These are phyloP conservation scores for Eidolon helvum DNA, from an alignment of 2,113 vertebrate species.

Conservation along the genomic window DNA sequence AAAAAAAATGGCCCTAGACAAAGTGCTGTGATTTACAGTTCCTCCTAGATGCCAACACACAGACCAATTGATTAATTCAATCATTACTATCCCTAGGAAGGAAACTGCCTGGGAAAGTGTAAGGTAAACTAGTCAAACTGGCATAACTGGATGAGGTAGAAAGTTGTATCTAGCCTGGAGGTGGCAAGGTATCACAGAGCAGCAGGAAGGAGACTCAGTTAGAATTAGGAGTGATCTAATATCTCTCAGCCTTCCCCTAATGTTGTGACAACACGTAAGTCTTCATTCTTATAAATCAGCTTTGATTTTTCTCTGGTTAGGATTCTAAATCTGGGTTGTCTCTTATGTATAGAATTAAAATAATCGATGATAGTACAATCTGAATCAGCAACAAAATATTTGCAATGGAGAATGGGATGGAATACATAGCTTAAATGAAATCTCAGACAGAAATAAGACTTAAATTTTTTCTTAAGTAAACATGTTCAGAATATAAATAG, in stretches of 20 bases:
- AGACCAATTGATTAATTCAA: background rate
- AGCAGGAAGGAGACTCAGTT: background rate
- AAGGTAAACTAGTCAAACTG: background rate
- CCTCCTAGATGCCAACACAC: background rate
- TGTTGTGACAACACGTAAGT: background rate
- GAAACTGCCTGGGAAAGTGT: background rate
- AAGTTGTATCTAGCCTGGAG: background rate
- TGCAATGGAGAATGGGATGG: background rate
- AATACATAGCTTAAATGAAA: constrained; percentile 8
- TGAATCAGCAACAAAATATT: background rate
- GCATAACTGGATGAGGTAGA: background rate
- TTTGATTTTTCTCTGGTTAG: constrained; percentile 1
- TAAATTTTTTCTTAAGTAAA: constrained; percentile 7
- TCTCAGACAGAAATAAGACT: background rate
- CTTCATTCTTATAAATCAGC: background rate
- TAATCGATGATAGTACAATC: constrained; percentile 25
- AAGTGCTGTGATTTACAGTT: background rate
- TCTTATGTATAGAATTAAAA: background rate
- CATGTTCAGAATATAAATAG: background rate
- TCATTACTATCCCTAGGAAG: background rate
- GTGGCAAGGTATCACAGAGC: background rate
- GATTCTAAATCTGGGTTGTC: background rate
- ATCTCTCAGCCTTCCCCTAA: background rate
- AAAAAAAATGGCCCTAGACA: background rate
- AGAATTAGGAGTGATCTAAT: background rate